Evolutionary conservation across 92 coral and sea anemone genomes (phyloP).

Genomic region (Parazoanthus swiftii): DNA sequence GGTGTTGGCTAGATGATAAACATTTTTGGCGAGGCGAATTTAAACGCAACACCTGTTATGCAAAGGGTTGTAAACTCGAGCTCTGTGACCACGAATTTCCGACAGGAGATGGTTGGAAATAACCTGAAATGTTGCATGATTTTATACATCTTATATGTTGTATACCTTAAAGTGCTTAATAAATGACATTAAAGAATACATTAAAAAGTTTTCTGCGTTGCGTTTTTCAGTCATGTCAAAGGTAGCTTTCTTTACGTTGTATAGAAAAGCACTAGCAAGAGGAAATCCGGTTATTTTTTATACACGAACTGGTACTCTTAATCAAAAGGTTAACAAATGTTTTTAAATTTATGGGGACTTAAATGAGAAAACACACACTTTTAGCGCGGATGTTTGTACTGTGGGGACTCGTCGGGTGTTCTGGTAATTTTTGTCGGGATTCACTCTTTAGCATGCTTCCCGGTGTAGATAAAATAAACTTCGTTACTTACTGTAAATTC

Average conservation of each 20-base stretch:
- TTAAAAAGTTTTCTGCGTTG: neutral
- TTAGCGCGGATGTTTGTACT: neutral
- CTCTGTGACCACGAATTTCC: conserved; percentile 9
- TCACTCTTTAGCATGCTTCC: neutral
- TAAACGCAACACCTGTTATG: conserved; percentile 11
- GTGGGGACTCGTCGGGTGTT: neutral
- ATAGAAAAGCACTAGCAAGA: neutral
- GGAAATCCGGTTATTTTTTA: neutral
- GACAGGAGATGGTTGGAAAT: conserved; percentile 4
- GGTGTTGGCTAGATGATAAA: neutral
- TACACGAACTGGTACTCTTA: neutral
- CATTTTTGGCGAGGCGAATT: neutral
- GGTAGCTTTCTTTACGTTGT: neutral
- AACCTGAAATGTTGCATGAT: neutral
- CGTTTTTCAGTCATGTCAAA: neutral
- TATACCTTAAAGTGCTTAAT: neutral
- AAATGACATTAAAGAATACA: conserved; percentile 3
- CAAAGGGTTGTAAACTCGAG: conserved; percentile 13
- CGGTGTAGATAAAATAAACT: neutral
- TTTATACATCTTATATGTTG: neutral
- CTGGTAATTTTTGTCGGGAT: neutral
- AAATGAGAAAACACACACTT: neutral
- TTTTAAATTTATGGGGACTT: neutral
- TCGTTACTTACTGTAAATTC: neutral
- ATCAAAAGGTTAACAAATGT: too few species aligned